A percentile compares a stretch with the other conserved stretches of the same genome.
Conservation (phyloP, 2,113 vertebrate species). For the Mustela lutreola region DNA sequence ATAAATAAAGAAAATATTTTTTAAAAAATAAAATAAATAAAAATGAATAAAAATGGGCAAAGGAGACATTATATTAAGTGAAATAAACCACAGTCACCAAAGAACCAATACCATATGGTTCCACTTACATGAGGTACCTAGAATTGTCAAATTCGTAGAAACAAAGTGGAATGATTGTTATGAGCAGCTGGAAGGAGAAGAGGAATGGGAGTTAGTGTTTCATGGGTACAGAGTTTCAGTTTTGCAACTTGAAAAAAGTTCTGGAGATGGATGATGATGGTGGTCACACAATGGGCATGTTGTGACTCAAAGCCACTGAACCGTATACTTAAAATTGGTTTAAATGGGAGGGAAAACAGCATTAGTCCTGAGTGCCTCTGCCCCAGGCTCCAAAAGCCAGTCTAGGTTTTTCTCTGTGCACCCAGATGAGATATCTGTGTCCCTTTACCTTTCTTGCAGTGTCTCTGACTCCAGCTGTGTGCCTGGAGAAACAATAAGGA, state of each 20-base stretch:
- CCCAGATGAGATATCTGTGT: not conserved
- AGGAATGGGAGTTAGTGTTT: not conserved
- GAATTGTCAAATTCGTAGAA: not conserved
- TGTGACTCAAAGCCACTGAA: not conserved
- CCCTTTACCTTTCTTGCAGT: not conserved
- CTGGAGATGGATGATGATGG: not conserved
- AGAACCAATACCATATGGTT: not conserved
- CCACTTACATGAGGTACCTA: not conserved
- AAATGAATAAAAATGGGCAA: no score
- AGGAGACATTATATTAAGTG: not conserved
- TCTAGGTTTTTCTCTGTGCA: not conserved
- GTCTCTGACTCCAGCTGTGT: not conserved
- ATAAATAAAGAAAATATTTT: not conserved
- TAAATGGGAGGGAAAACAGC: not conserved
- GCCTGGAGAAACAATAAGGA: not conserved
- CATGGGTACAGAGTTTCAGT: not conserved
- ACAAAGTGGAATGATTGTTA: not conserved
- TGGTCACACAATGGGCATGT: not conserved
- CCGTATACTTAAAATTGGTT: not conserved
- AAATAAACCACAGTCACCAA: conserved; percentile 6
- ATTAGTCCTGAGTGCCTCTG: not conserved
- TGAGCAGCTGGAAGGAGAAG: not conserved
- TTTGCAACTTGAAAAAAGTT: not conserved
- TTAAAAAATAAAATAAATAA: not conserved
- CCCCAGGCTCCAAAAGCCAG: not conserved